Conservation (phyloP, 2,888 invertebrate species). For the Drosophila fungiperda region DNA sequence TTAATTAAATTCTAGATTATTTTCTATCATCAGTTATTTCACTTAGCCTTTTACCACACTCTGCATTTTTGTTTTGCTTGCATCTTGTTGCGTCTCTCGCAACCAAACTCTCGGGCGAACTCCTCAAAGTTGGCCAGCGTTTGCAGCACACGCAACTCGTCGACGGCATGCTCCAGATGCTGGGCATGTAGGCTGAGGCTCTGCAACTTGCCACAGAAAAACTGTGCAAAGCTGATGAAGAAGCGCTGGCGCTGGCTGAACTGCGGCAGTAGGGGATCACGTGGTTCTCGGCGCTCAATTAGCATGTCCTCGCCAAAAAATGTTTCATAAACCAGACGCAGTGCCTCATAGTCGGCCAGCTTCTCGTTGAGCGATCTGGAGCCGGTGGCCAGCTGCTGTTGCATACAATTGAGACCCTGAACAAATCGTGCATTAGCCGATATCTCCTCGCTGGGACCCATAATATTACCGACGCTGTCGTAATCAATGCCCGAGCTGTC, state of each 20-base stretch:
- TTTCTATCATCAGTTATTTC: neutral
- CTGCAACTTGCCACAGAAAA: constrained; percentile 81
- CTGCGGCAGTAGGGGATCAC: constrained; percentile 65
- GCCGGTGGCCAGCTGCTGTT: constrained; percentile 78
- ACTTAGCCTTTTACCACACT: constrained; percentile 68
- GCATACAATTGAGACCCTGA: constrained; percentile 76
- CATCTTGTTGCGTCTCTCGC: constrained; percentile 79
- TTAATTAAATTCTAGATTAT: neutral
- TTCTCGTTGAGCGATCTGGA: constrained; percentile 80
- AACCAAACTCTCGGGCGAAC: constrained; percentile 77
- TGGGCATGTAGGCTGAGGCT: constrained; percentile 55
- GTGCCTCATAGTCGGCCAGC: constrained; percentile 81
- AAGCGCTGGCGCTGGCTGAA: constrained; percentile 79
- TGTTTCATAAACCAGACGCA: constrained; percentile 80
- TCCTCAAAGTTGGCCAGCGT: constrained; percentile 82
- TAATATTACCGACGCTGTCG: constrained; percentile 80
- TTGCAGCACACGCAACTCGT: constrained; percentile 81
- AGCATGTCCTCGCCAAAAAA: constrained; percentile 63
- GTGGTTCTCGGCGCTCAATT: constrained; percentile 47
- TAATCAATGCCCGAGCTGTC: constrained; percentile 82
- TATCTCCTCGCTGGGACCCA: constrained; percentile 82
- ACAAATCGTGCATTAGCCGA: constrained; percentile 71
- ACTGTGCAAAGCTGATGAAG: constrained; percentile 82
- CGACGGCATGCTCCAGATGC: constrained; percentile 76
- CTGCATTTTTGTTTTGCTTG: constrained; percentile 77